Base-by-base conservation (phyloP, 2,797 vertebrate genomes). In the Cryptoblepharus egeriae region DNA sequence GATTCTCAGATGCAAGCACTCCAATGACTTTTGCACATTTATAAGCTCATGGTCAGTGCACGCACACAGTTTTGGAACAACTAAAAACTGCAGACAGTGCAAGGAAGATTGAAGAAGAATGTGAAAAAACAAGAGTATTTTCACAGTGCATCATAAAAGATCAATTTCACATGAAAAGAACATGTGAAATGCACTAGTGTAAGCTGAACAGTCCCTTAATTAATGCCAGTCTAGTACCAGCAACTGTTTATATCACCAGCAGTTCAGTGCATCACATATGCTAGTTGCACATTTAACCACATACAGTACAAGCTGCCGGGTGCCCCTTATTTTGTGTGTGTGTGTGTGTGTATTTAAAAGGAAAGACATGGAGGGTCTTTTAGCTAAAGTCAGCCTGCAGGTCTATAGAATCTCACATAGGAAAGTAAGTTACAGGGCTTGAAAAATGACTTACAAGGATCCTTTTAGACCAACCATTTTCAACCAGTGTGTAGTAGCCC, bases 21-120 rank as follows among this genome's bases (percentile, higher is more conserved):
- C 67, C 60, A 74, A 6, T 84, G 55, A 73, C 37, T 74, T 84
- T 74, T 84, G 63, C 35, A 45, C 9, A 72, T 57, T 39, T 64
- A 65, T 72, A 57, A 78, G 28, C 61, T 15, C 9, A 70, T 37
- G 35, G 16, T 32, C 20, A 28, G 77, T 74, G 24, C 7, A 26
- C 32, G 18, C 24, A 69, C 20, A 42, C 20, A 7, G 15, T n/a
- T 18, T 58, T 63, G 12, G 24, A 26, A 39, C 11, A 70, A 55
- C 22, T 69, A 15, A 9, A 16, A 82, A 77, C 2, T 49, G 6
- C 22, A 64, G 30, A 20, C 9, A 70, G 39, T 45, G 42, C 39
- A 63, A 69, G 30, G 63, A 74, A 58, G 32, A 3, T 39, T 16
- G 10, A 39, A 58, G 5, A 22, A 58, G 42, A 30, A n/a, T 70